Evolutionary conservation across 1,140 invertebrate genomes (phyloP), one percentile per base, ranked within the genome.

Genomic region (Papilio polytes): DNA sequence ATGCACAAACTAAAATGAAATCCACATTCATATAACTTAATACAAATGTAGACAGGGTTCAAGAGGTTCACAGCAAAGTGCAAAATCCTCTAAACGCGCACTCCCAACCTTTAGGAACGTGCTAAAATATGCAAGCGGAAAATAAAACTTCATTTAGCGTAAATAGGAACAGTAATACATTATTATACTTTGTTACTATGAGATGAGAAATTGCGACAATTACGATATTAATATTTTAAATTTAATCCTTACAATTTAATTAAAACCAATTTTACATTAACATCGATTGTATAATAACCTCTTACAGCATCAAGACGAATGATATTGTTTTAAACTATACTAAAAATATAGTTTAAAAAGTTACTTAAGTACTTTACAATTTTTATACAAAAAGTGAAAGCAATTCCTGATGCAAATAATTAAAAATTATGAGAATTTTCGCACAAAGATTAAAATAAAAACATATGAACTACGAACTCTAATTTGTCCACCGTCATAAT

Each of bases 41-140:
- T 26, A 63, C 59, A 70, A 70, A 70, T 70, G 63, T 31, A 70
- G 63, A 70, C 26, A 7, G 63, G 26, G 63, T 70, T 70, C 63
- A 70, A 70, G 63, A 70, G 26, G 63, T 70, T 70, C 63, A 70
- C 13, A 4, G 13, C 0, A 15, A 70, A 70, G 63, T 70, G 63
- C 63, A 31, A 70, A 70, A 31, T 31, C 63, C 63, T 70, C 63
- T 70, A 70, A 70, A 70, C 13, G 59, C 20, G 59, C 59, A 31
- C 63, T 70, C 26, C 12, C 13, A 31, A 31, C 63, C 26, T 31
- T 70, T 36, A 70, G 63, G 63, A 15, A 70, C 12, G 26, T 70
- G 63, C 26, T 31, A 70, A 70, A 70, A 70, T 59, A 63, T 18
- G 26, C 26, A 15, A 31, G 26, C 2, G 63, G 31, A 36, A 70